Evolutionary conservation across 2,888 invertebrate genomes (phyloP).

Genomic region (Nomada ferruginata): DNA sequence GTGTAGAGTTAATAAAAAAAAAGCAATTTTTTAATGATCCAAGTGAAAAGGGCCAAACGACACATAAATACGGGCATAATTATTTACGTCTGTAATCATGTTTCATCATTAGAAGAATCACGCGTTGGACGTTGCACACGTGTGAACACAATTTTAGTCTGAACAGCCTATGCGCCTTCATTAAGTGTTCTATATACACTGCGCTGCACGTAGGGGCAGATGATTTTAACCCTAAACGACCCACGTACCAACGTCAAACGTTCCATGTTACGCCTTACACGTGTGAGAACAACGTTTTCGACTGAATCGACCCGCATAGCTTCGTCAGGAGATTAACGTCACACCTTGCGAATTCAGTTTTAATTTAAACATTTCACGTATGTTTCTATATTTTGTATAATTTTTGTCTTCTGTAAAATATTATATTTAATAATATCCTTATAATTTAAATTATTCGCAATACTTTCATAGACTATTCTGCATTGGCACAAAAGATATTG

Average conservation of each 20-base stretch:
- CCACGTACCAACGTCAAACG: slow-evolving; percentile 2
- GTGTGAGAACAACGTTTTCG: slow-evolving; percentile 14
- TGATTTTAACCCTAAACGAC: slow-evolving; percentile 14
- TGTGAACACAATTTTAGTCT: background rate
- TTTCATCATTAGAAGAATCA: background rate
- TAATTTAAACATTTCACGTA: background rate
- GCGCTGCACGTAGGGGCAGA: background rate
- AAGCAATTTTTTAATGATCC: slow-evolving; percentile 2
- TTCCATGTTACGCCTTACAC: slow-evolving; percentile 11
- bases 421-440: too few species aligned
- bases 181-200: background rate
- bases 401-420: too few species aligned
- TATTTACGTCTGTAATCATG: slow-evolving; percentile 2
- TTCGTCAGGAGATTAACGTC: slow-evolving; percentile 5
- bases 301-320: background rate
- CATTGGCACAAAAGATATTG: too few species aligned
- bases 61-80: background rate
- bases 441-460: too few species aligned
- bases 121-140: background rate
- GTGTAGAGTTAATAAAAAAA: too few species aligned
- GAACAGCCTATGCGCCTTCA: background rate
- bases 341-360: background rate
- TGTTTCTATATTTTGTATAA: too few species aligned
- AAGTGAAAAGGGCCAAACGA: background rate
- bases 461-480: too few species aligned